phyloP scores from a whole-genome alignment of 2,888 invertebrate genomes.

The Euplagia quadripunctaria region DNA sequence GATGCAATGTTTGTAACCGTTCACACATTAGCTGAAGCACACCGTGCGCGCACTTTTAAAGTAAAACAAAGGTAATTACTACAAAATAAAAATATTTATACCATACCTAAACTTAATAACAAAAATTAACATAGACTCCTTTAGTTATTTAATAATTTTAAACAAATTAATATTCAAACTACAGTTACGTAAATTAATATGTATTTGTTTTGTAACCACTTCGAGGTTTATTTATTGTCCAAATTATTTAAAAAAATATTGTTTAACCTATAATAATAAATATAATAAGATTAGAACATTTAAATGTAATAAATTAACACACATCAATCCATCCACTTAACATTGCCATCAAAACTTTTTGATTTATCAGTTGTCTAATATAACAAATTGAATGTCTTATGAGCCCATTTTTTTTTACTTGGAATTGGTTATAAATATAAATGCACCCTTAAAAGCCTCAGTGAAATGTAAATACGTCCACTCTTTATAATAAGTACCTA shows the following conservation, averaged over 20 bases:
- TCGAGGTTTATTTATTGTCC: background rate
- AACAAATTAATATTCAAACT: background rate
- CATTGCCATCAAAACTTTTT: background rate
- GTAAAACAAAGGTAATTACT: slow-evolving; percentile 45
- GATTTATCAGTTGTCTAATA: background rate
- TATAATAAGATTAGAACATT: background rate
- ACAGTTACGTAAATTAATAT: background rate
- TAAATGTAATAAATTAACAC: background rate
- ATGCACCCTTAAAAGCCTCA: too few species aligned
- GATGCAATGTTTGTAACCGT: slow-evolving; percentile 64
- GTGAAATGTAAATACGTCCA: too few species aligned
- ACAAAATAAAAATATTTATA: slow-evolving; percentile 28
- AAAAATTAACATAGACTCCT: background rate
- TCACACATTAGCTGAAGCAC: slow-evolving; percentile 53
- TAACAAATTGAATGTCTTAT: background rate
- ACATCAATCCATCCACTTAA: background rate
- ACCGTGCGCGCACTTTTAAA: slow-evolving; percentile 49
- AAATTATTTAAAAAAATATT: background rate
- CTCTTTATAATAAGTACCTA: too few species aligned
- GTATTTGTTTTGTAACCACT: background rate
- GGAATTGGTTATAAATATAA: background rate
- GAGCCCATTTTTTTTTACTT: background rate
- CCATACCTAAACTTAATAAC: background rate
- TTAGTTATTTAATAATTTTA: background rate
- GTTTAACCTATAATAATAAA: background rate